A percentile compares a stretch with the other conserved stretches of the same genome.
phyloP scores from a whole-genome alignment of 2,888 invertebrate species.

The Caenorhabditis japonica region DNA sequence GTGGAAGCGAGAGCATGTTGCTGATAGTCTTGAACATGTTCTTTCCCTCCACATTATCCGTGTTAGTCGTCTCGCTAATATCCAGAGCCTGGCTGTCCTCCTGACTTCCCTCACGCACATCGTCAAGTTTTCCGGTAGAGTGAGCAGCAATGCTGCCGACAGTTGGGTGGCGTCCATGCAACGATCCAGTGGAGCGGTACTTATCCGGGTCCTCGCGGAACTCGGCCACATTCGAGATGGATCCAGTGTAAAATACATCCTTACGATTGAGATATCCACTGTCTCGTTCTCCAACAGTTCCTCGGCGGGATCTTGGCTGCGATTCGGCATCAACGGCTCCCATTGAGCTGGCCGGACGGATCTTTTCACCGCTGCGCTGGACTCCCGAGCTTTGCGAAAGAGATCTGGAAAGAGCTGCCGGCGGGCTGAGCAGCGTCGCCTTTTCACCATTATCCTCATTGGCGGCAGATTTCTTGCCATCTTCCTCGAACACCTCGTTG shows the following conservation, averaged over 20 bases:
- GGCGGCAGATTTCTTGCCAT: constrained; percentile 39
- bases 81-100: constrained; percentile 52
- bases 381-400: constrained; percentile 48
- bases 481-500: constrained; percentile 61
- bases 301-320: constrained; percentile 51
- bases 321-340: constrained; percentile 50
- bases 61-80: constrained; percentile 49
- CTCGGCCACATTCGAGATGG: constrained; percentile 87
- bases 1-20: constrained; percentile 87
- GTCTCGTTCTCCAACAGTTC: constrained; percentile 61
- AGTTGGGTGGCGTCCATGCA: constrained; percentile 54
- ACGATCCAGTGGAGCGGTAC: constrained; percentile 61
- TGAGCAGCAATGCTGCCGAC: constrained; percentile 50
- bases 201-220: constrained; percentile 81
- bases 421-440: constrained; percentile 51
- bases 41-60: constrained; percentile 58
- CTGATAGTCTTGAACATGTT: constrained; percentile 67
- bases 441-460: constrained; percentile 46
- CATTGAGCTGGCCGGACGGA: constrained; percentile 53
- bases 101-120: constrained; percentile 60
- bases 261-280: constrained; percentile 79
- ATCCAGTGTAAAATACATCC: constrained; percentile 92
- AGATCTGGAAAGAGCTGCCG: constrained; percentile 30
- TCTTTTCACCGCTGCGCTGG: constrained; percentile 29
- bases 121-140: constrained; percentile 54